Evolutionary conservation across 64 coral and sea anemone genomes (phyloP), one percentile per base, ranked within the genome.

Genomic region (Actinia equina): DNA sequence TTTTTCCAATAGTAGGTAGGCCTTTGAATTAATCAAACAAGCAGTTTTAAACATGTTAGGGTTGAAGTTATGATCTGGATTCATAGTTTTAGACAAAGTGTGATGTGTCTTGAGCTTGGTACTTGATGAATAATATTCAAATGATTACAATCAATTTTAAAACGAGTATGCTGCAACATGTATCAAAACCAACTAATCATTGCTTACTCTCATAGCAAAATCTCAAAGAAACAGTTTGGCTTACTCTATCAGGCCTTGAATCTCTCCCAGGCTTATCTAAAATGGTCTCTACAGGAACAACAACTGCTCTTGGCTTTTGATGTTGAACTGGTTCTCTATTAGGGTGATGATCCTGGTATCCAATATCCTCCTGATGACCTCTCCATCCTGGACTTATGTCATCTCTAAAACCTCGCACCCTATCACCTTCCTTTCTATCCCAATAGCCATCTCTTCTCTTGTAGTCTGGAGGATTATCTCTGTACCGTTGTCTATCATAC

Each of bases 201-300:
- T 49, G 45, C 7, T 49, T 49, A 49, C 7, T 2, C 45, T 49
- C 45, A 49, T 49, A n/a, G 5, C 54, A 56, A 56, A 13, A 65
- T 26, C 16, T 8, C 23, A 12, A 74, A 14, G n/a, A 74, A 74
- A 15, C 6, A n/a, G n/a, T 2, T 5, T 74, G 2, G 7, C 87
- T 92, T 89, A 98, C 96, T 61, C 93, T 86, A 77, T 98, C 96
- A 46, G 96, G 96, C 87, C 96, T 87, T 25, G 88, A 87, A 45
- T 98, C 93, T 51, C 96, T 86, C 41, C 96, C 96, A 25, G 96
- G 96, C 16, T 82, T 46, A 45, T 98, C 93, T 20, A 98, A 71
- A 62, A 98, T 84, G 46, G 58, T 90, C 58, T 94, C 96, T 20
- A 98, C 93, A 64, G 96, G 93, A 46, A 98, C 93, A 89, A 92